phyloP scores from a whole-genome alignment of 2,797 vertebrate species.

The Acridotheres tristis region DNA sequence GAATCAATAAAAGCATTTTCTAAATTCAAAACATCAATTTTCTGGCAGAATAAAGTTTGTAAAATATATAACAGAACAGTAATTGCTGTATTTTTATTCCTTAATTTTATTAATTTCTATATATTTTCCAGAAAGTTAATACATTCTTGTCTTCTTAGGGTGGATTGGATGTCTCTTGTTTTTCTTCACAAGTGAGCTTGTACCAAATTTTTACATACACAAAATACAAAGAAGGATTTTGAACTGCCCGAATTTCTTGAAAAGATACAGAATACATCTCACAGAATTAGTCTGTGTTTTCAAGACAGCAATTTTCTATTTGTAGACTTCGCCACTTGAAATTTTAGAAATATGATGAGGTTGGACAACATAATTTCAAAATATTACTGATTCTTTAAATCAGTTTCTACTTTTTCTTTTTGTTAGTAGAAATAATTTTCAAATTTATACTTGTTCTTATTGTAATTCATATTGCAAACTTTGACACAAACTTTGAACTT shows the following conservation, averaged over 20 bases:
- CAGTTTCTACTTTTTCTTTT: not conserved
- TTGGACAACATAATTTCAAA: not conserved
- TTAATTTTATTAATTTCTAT: not conserved
- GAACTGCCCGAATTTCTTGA: not conserved
- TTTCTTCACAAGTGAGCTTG: not conserved
- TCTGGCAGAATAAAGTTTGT: not conserved
- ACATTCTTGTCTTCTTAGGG: not conserved
- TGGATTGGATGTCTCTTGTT: not conserved
- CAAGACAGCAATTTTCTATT: not conserved
- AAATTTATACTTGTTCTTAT: not conserved
- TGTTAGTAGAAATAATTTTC: not conserved
- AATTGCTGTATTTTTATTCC: not conserved
- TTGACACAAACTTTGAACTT: not conserved
- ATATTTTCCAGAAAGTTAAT: not conserved
- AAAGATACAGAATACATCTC: not conserved
- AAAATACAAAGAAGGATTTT: not conserved
- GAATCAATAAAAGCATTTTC: not conserved
- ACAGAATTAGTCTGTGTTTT: not conserved
- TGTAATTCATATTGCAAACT: not conserved
- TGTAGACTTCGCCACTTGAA: not conserved
- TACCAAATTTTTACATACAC: not conserved
- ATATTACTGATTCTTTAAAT: not conserved
- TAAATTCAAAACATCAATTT: not conserved
- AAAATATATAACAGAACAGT: not conserved
- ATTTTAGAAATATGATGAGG: not conserved